Conservation (phyloP, 2,888 invertebrate genomes). For the Yponomeuta evonymella region DNA sequence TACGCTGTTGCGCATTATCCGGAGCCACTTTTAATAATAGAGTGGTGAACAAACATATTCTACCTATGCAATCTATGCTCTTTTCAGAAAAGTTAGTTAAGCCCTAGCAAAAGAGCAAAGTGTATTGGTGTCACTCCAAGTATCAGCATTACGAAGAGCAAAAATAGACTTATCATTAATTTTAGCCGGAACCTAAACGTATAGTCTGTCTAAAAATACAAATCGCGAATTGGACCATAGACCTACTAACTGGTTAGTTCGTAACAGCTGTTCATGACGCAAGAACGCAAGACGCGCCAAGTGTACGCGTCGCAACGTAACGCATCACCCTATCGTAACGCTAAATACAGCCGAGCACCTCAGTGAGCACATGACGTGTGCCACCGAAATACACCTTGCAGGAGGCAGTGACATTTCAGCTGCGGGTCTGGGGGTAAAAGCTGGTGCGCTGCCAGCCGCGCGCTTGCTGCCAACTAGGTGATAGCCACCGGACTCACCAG, state of each 20-base stretch:
- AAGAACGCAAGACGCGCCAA: constrained; percentile 11
- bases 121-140: neutral
- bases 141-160: neutral
- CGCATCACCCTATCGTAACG: constrained; percentile 13
- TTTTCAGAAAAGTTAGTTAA: neutral
- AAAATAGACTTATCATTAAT: neutral
- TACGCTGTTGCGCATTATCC: too few relatives aligned
- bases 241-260: constrained; percentile 10
- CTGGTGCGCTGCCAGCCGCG: neutral
- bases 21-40: too few relatives aligned
- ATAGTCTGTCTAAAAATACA: constrained; percentile 8
- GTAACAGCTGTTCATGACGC: constrained; percentile 15
- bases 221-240: constrained; percentile 13
- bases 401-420: constrained; percentile 35
- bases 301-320: constrained; percentile 11
- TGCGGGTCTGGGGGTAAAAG: constrained; percentile 18
- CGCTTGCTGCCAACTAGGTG: constrained; percentile 53
- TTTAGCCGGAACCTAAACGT: constrained; percentile 8
- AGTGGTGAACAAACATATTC: too few relatives aligned
- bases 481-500: constrained; percentile 20
- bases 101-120: neutral
- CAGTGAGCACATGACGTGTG: constrained; percentile 38
- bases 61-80: too few relatives aligned
- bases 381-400: constrained; percentile 45
- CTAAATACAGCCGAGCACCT: constrained; percentile 4